These are phyloP conservation scores for Sciurus vulgaris DNA, from an alignment of 2,797 vertebrate species.

Conservation along the genomic window DNA sequence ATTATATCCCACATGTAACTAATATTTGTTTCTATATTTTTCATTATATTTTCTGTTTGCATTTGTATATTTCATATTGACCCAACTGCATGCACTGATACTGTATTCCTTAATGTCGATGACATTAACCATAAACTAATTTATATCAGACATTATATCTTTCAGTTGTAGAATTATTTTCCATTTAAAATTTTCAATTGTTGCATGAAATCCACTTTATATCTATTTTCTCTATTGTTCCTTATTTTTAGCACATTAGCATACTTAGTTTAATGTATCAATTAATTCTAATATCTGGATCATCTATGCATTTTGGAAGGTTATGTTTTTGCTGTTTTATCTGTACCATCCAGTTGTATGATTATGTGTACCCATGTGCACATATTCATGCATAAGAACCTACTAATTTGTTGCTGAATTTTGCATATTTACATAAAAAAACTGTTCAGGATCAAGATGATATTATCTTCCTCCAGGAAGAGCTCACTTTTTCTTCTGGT, in stretches of 20 bases:
- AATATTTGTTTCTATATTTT: background rate
- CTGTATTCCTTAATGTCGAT: background rate
- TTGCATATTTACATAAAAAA: background rate
- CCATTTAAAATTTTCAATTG: background rate
- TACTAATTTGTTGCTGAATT: background rate
- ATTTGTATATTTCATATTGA: conserved; percentile 17
- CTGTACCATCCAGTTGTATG: too few species aligned
- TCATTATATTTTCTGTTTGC: background rate
- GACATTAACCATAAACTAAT: background rate
- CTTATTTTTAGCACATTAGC: background rate
- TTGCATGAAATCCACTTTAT: background rate
- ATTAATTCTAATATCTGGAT: background rate
- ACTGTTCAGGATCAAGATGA: background rate
- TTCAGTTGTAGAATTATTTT: conserved; percentile 39
- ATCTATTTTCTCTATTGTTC: background rate
- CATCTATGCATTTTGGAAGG: background rate
- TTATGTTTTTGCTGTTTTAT: background rate
- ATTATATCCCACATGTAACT: background rate
- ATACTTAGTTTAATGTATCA: conserved; percentile 1
- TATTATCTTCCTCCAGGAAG: background rate
- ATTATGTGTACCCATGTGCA: too few species aligned
- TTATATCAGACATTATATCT: background rate
- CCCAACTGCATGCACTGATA: background rate
- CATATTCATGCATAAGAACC: too few species aligned
- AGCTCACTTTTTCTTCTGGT: background rate